A percentile compares a stretch with the other conserved stretches of the same genome.
Evolutionary conservation across 2,113 vertebrate genomes (phyloP).

Genomic region (Pseudorasbora parva): DNA sequence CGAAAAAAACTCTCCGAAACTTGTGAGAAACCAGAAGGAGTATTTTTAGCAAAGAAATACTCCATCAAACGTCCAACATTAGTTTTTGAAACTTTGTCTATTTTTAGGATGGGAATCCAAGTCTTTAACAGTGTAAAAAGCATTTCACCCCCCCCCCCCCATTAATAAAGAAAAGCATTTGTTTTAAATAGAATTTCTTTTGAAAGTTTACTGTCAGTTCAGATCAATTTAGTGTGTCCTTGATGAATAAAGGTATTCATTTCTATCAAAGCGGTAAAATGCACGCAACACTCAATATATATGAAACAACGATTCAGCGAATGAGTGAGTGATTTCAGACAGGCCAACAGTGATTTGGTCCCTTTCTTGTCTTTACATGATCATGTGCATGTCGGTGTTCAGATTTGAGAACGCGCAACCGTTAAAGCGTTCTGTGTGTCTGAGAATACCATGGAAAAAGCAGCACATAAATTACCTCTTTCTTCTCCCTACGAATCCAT

Average conservation of each 20-base stretch:
- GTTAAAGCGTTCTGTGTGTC: neutral
- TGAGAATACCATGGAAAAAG: conserved; percentile 31
- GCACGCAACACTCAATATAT: neutral
- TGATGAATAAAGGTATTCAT: neutral
- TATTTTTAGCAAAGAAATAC: too few relatives aligned
- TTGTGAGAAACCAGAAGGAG: too few relatives aligned
- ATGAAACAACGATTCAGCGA: neutral
- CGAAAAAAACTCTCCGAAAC: too few relatives aligned
- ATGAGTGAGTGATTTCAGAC: neutral
- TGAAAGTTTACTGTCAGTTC: too few relatives aligned
- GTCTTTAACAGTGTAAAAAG: too few relatives aligned
- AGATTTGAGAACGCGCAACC: neutral
- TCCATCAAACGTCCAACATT: too few relatives aligned
- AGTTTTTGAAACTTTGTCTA: too few relatives aligned
- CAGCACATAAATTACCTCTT: conserved; percentile 18
- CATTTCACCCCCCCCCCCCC: too few relatives aligned
- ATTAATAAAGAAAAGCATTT: too few relatives aligned
- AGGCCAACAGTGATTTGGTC: too few relatives aligned
- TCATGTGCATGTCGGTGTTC: neutral
- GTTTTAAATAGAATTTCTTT: too few relatives aligned
- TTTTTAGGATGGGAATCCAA: too few relatives aligned
- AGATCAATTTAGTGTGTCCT: neutral
- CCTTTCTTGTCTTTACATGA: neutral
- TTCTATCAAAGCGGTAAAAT: neutral
- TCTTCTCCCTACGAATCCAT: conserved; percentile 24